Conservation (phyloP, 2,888 invertebrate genomes). For the Tupiocoris notatus region DNA sequence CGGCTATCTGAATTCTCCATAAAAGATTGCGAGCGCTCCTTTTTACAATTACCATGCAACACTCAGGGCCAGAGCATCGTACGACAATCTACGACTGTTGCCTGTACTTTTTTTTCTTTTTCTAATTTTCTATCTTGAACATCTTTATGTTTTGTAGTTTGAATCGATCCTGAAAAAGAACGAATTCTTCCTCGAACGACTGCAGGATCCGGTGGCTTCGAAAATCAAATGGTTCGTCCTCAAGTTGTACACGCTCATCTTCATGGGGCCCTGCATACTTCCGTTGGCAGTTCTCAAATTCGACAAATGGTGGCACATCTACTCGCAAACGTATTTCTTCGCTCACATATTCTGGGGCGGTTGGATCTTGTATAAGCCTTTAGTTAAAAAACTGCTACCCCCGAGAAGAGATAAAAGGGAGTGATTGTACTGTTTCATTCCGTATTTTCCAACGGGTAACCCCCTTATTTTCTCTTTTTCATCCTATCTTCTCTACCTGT, state of each 20-base stretch:
- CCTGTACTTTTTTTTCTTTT: too few relatives aligned
- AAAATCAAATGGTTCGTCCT: conserved; percentile 61
- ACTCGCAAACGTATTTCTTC: conserved; percentile 64
- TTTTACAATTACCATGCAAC: too few relatives aligned
- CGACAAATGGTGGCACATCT: conserved; percentile 67
- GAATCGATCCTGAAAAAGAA: conserved; percentile 57
- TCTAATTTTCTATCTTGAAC: too few relatives aligned
- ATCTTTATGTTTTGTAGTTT: conserved; percentile 41
- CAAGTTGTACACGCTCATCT: conserved; percentile 72
- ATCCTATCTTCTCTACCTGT: background rate
- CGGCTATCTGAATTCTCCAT: too few relatives aligned
- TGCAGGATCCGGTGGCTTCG: conserved; percentile 54
- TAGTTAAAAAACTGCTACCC: conserved; percentile 53
- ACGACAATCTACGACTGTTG: too few relatives aligned
- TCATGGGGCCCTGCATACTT: conserved; percentile 79
- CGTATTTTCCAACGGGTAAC: too few relatives aligned
- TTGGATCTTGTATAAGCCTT: conserved; percentile 61
- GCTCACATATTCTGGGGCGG: conserved; percentile 67
- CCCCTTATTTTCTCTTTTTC: background rate
- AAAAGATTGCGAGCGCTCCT: too few relatives aligned
- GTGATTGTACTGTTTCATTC: background rate
- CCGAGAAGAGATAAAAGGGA: conserved; percentile 36
- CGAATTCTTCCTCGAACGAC: conserved; percentile 56
- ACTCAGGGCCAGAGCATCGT: too few relatives aligned
- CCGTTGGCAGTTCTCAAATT: conserved; percentile 72